Evolutionary conservation across 2,113 vertebrate species (phyloP).

Genomic region (Hucho hucho): DNA sequence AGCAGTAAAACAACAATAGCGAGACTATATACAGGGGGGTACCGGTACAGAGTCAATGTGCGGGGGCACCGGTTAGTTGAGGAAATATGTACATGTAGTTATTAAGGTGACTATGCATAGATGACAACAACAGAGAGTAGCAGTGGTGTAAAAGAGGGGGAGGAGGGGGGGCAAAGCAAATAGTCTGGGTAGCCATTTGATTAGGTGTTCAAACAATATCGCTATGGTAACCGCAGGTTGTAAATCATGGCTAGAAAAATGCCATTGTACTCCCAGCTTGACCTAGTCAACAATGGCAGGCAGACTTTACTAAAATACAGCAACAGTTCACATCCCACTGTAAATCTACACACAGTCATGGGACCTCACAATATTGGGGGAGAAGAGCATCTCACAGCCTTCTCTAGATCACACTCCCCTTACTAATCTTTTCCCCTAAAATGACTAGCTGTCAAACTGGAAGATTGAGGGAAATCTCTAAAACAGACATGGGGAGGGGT

Average conservation of each 20-base stretch:
- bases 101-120: too few relatives aligned
- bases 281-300: slow-evolving; percentile 21
- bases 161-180: too few relatives aligned
- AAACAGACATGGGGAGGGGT: slow-evolving; percentile 52
- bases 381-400: slow-evolving; percentile 50
- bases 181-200: too few relatives aligned
- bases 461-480: slow-evolving; percentile 56
- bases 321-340: slow-evolving; percentile 40
- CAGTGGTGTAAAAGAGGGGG: too few relatives aligned
- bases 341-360: slow-evolving; percentile 46
- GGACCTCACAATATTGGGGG: slow-evolving; percentile 58
- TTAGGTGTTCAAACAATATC: slow-evolving; percentile 30
- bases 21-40: too few relatives aligned
- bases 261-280: slow-evolving; percentile 8
- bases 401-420: slow-evolving; percentile 58
- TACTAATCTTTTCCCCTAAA: slow-evolving; percentile 63
- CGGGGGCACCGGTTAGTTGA: too few relatives aligned
- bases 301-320: slow-evolving; percentile 43
- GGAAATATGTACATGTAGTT: too few relatives aligned
- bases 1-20: too few relatives aligned
- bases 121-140: too few relatives aligned
- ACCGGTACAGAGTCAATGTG: too few relatives aligned
- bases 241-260: slow-evolving; percentile 43
- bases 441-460: slow-evolving; percentile 69
- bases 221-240: slow-evolving; percentile 40